Conservation (phyloP, 2,113 vertebrate species). For the Columba livia region DNA sequence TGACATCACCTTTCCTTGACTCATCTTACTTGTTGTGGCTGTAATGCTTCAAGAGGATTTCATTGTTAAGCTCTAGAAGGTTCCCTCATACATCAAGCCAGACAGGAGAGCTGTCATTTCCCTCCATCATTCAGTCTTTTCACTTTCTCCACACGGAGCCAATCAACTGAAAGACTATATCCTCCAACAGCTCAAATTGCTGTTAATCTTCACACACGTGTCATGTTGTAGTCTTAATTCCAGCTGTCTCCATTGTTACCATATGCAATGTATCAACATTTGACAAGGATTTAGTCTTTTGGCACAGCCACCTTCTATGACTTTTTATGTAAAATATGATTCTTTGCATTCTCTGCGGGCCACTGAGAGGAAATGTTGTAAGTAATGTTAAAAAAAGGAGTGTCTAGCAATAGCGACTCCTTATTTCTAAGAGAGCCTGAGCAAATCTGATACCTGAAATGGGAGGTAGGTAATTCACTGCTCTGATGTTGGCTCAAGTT, state of each 20-base stretch:
- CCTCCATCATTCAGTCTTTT: background rate
- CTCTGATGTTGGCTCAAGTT: background rate
- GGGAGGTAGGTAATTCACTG: background rate
- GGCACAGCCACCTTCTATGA: background rate
- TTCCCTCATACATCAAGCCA: background rate
- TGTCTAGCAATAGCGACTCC: background rate
- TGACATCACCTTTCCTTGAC: background rate
- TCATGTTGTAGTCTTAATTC: background rate
- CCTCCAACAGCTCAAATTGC: background rate
- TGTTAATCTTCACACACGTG: background rate
- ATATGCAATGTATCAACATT: background rate
- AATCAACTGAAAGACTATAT: background rate
- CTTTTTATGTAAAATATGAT: background rate
- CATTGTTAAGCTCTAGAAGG: background rate
- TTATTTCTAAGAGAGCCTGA: background rate
- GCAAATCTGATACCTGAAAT: background rate
- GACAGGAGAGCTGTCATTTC: background rate
- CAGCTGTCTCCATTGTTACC: background rate
- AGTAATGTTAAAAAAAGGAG: background rate
- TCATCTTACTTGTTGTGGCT: background rate
- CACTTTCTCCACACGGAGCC: background rate
- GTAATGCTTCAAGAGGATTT: background rate
- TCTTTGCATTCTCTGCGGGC: background rate
- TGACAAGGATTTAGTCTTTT: background rate
- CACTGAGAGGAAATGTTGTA: background rate